Conservation (phyloP, 2,888 invertebrate genomes). For the Perizoma affinitatum region DNA sequence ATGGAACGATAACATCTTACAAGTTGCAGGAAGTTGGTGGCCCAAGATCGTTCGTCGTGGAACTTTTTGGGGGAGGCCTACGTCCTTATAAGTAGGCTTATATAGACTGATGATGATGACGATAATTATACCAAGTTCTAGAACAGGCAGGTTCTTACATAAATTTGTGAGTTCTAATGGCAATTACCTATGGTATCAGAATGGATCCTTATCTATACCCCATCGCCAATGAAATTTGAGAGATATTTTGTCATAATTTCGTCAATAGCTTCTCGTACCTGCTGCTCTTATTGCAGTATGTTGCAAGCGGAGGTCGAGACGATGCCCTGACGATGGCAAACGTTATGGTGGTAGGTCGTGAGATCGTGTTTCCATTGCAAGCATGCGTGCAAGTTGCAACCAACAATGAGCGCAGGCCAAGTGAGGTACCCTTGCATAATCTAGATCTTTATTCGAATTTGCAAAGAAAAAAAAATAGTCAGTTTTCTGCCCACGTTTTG, state of each 20-base stretch:
- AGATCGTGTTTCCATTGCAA: conserved; percentile 36
- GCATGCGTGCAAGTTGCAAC: conserved; percentile 33
- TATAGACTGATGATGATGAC: no score
- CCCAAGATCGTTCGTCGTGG: no score
- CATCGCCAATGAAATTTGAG: no score
- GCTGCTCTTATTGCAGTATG: conserved; percentile 12
- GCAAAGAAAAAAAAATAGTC: neutral
- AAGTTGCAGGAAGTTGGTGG: no score
- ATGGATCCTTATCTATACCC: neutral
- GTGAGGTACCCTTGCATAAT: conserved; percentile 31
- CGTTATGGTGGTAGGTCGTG: conserved; percentile 30
- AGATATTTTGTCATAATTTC: conserved; percentile 15
- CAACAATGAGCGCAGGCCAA: conserved; percentile 22
- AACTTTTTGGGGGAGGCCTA: no score
- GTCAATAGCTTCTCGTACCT: conserved; percentile 11
- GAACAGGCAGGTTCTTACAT: no score
- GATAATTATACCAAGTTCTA: no score
- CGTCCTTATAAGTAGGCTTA: no score
- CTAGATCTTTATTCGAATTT: conserved; percentile 16
- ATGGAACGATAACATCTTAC: no score
- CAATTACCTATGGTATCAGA: no score
- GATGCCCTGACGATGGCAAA: conserved; percentile 20
- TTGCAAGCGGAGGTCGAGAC: conserved; percentile 25
- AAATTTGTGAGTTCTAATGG: no score
- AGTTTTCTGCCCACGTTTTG: no score